Percentiles rank a stretch among this genome's conserved stretches.
phyloP scores from a whole-genome alignment of 2,888 invertebrate genomes.

The Ectemnius cavifrons region DNA sequence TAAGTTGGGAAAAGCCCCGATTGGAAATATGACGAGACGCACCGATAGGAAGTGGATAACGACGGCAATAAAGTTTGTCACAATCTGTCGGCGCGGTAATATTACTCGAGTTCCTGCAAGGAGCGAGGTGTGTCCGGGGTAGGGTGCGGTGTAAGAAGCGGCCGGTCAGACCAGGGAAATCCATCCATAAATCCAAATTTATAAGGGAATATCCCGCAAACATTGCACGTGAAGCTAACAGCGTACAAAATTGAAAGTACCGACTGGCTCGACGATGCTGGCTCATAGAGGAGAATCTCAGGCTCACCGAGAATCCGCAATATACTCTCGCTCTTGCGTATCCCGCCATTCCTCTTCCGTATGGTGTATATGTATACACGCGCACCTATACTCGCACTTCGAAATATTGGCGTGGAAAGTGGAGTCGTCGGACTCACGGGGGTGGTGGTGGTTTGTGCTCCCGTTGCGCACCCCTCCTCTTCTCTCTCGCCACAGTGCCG shows the following conservation, averaged over 20 bases:
- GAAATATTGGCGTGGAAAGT: conserved; percentile 20
- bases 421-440: background rate
- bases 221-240: conserved; percentile 55
- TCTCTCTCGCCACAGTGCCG: conserved; percentile 31
- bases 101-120: background rate
- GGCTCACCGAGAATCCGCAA: conserved; percentile 59
- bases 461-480: conserved; percentile 10
- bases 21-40: conserved; percentile 2
- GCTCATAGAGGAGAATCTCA: conserved; percentile 1
- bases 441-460: background rate
- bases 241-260: conserved; percentile 62
- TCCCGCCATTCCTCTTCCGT: conserved; percentile 15
- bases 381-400: conserved; percentile 28
- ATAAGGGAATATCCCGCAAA: conserved; percentile 48
- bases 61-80: conserved; percentile 5
- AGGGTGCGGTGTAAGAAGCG: too few relatives aligned
- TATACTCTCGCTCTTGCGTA: conserved; percentile 39
- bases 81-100: conserved; percentile 2
- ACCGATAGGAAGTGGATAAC: background rate
- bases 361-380: conserved; percentile 22
- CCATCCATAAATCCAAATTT: conserved; percentile 57
- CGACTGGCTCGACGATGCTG: background rate
- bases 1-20: conserved; percentile 5
- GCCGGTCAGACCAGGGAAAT: conserved; percentile 40
- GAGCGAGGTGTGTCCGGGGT: background rate